Evolutionary conservation across 1,140 invertebrate genomes (phyloP).

Genomic region (Tribolium castaneum): DNA sequence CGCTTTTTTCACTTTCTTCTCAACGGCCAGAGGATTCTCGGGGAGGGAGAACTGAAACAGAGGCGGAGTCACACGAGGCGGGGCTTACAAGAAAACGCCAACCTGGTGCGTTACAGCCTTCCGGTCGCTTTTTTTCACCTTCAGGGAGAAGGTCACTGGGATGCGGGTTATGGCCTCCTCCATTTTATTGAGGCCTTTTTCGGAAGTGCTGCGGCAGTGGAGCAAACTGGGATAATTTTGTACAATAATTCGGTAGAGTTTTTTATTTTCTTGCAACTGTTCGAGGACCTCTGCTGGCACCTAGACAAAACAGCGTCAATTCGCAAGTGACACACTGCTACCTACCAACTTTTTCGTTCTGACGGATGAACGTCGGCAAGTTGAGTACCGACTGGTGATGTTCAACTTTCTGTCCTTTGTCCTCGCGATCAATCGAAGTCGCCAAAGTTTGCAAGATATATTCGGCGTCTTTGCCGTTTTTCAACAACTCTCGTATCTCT

Average conservation of each 20-base stretch:
- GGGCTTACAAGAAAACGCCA: background rate
- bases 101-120: constrained; percentile 52
- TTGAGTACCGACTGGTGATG: constrained; percentile 74
- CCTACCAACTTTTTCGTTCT: constrained; percentile 73
- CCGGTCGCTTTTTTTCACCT: constrained; percentile 65
- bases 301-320: constrained; percentile 46
- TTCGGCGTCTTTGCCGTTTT: constrained; percentile 73
- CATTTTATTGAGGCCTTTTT: constrained; percentile 69
- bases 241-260: constrained; percentile 76
- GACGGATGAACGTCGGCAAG: constrained; percentile 78
- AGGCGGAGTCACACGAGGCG: background rate
- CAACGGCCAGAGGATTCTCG: constrained; percentile 52
- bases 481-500: constrained; percentile 74
- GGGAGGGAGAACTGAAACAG: constrained; percentile 53
- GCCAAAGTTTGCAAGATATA: constrained; percentile 74
- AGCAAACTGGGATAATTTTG: constrained; percentile 79
- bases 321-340: too few species aligned
- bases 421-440: constrained; percentile 66
- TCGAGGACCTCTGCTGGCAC: constrained; percentile 75
- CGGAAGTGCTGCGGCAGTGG: constrained; percentile 72
- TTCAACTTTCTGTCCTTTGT: constrained; percentile 52
- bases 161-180: constrained; percentile 62
- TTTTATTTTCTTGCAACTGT: constrained; percentile 72
- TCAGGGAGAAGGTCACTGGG: constrained; percentile 72
- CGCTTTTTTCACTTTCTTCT: constrained; percentile 17